phyloP scores from a whole-genome alignment of 2,113 vertebrate species.

The Ginglymostoma cirratum region DNA sequence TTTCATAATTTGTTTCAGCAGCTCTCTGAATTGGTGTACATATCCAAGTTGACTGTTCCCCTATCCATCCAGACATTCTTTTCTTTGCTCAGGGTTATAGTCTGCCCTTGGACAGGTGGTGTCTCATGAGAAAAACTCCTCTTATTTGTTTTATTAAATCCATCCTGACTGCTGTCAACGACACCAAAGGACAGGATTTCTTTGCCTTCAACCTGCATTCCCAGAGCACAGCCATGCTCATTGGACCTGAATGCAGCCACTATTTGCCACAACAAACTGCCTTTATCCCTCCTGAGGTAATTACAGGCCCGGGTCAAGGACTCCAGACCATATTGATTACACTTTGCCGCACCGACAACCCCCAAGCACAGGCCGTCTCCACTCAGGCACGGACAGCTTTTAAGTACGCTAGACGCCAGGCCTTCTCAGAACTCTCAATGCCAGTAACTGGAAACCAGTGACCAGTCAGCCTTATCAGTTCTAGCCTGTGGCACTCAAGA shows the following conservation, averaged over 20 bases:
- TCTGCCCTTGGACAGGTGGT: conserved; percentile 41
- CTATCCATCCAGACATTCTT: neutral
- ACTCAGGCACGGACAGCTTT: conserved; percentile 53
- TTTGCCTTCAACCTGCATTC: conserved; percentile 43
- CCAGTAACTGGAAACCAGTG: conserved; percentile 56
- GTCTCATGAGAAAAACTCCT: conserved; percentile 45
- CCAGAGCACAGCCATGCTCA: conserved; percentile 46
- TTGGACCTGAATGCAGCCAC: conserved; percentile 56
- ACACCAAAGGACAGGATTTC: conserved; percentile 45
- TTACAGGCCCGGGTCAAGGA: conserved; percentile 70
- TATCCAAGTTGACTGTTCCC: too few species aligned
- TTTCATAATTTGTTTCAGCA: neutral
- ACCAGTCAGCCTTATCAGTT: conserved; percentile 57
- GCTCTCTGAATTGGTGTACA: neutral
- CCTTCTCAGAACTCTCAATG: conserved; percentile 50
- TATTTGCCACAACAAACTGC: conserved; percentile 65
- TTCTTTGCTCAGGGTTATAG: conserved; percentile 5
- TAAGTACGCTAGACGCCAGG: conserved; percentile 56
- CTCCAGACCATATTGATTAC: conserved; percentile 65
- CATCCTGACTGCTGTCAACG: conserved; percentile 46
- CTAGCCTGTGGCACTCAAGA: conserved; percentile 58
- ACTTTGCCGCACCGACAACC: conserved; percentile 51
- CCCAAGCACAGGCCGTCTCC: conserved; percentile 52
- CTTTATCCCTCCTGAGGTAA: conserved; percentile 70
- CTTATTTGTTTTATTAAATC: conserved; percentile 48